Percentiles rank a stretch among this genome's conserved stretches.
These are phyloP conservation scores for Paracanthobrama guichenoti DNA, from an alignment of 2,113 vertebrate genomes.

Conservation along the genomic window DNA sequence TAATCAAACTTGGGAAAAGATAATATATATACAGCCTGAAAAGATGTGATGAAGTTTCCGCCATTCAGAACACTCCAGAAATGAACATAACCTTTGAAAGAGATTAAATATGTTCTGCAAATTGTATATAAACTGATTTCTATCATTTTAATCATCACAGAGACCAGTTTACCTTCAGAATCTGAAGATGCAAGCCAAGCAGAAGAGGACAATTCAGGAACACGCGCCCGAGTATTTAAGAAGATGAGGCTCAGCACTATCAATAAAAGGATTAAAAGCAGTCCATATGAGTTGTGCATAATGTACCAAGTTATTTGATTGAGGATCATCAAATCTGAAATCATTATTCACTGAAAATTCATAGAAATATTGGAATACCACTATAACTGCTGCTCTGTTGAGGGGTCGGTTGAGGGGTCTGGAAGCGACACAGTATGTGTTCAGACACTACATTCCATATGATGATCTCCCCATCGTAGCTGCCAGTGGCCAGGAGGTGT, in stretches of 20 bases:
- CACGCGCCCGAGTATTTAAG: slow-evolving; percentile 60
- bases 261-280: neutral
- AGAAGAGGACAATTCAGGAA: slow-evolving; percentile 56
- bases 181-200: slow-evolving; percentile 71
- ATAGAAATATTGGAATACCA: slow-evolving; percentile 55
- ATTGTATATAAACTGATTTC: slow-evolving; percentile 3
- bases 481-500: slow-evolving; percentile 72
- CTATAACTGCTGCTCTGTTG: slow-evolving; percentile 30
- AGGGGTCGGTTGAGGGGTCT: slow-evolving; percentile 40
- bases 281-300: neutral
- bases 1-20: slow-evolving; percentile 40
- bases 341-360: neutral
- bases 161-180: slow-evolving; percentile 62
- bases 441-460: slow-evolving; percentile 78
- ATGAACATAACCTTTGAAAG: slow-evolving; percentile 63
- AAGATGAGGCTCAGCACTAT: slow-evolving; percentile 70
- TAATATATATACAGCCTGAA: slow-evolving; percentile 67
- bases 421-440: slow-evolving; percentile 66
- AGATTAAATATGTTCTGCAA: neutral
- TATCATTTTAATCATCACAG: neutral
- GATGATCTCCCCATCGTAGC: slow-evolving; percentile 75
- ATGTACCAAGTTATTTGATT: neutral
- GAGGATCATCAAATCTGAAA: neutral
- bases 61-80: slow-evolving; percentile 74
- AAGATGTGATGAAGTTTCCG: slow-evolving; percentile 66